These are phyloP conservation scores for Threskiornis aethiopicus DNA, from an alignment of 2,797 vertebrate genomes.

Conservation along the genomic window DNA sequence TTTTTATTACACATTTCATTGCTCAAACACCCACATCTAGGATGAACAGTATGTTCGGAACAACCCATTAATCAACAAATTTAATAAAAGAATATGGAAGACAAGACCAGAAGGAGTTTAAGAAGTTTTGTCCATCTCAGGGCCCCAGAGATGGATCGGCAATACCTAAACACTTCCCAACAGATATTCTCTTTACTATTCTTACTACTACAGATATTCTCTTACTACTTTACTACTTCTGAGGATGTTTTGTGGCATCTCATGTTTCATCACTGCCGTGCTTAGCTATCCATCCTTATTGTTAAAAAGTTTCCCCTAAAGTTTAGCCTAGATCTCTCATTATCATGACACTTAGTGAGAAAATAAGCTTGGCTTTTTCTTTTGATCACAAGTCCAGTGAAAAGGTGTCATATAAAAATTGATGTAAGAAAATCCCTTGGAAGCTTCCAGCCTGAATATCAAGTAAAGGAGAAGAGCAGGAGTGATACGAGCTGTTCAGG, in stretches of 20 bases:
- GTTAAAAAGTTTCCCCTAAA: background rate
- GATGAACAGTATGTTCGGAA: background rate
- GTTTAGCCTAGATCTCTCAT: background rate
- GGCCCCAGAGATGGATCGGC: background rate
- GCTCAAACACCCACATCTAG: background rate
- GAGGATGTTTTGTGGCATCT: background rate
- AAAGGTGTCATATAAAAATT: slow-evolving; percentile 26
- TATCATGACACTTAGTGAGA: background rate
- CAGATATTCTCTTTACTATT: background rate
- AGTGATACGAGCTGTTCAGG: background rate
- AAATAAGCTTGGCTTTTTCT: slow-evolving; percentile 31
- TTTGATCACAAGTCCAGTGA: slow-evolving; percentile 38
- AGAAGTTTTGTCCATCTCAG: background rate
- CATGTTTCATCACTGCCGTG: background rate
- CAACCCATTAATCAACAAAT: background rate
- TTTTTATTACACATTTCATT: background rate
- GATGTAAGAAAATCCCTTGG: slow-evolving; percentile 62
- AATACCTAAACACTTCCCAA: background rate
- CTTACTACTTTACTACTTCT: background rate
- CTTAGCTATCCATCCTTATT: background rate
- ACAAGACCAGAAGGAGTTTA: background rate
- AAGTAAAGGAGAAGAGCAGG: slow-evolving; percentile 12
- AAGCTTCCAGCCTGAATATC: slow-evolving; percentile 35
- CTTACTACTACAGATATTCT: background rate
- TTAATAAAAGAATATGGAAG: background rate